Base-by-base conservation (phyloP, 30 jellyfish, hydroid and myxozoan species). In the Mastigias papua region DNA sequence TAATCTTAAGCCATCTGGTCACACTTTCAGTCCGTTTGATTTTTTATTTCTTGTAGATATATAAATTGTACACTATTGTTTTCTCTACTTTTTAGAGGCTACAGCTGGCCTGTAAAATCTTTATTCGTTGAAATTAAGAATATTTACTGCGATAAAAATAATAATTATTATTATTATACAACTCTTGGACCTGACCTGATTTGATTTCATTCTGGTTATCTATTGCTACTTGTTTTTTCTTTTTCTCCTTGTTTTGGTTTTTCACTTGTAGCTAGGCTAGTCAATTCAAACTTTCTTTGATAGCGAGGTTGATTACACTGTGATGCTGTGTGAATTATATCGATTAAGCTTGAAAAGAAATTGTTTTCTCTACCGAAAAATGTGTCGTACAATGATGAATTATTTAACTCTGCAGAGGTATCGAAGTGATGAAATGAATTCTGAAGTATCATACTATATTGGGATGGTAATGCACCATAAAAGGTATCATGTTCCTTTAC, bases 401-500 rank as follows among this genome's bases (percentile, higher is more conserved):
- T 16, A 46, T 16, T 6, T 16, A 16, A 3, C 17, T 60, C 34
- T 63, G 85, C 34, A 92, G 98, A 92, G 86, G 79, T 78, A 58
- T 37, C 86, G 97, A 58, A 27, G 66, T 26, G 94, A 58, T 7
- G 86, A 84, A 70, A 48, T 71, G 35, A 87, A 87, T 86, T 30
- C 79, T 15, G 76, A 62, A 4, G 98, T 92, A 0, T 21, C 17
- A 62, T 92, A 92, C 48, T 76, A 90, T 1, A 70, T 92, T 66
- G 98, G 98, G 8, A 92, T 86, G 97, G 79, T 92, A 31, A 92
- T 92, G 98, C 94, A 65, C 22, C 98, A 92, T 72, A 33, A 76
- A 80, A 69, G 93, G 98, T 91, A 34, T 77, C n/a, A n/a, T n/a
- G 80, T 23, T 0, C 17, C n/a, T 0, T 33, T 10, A 20, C 30